Conservation (phyloP, 2,888 invertebrate species). For the Meganola albula region DNA sequence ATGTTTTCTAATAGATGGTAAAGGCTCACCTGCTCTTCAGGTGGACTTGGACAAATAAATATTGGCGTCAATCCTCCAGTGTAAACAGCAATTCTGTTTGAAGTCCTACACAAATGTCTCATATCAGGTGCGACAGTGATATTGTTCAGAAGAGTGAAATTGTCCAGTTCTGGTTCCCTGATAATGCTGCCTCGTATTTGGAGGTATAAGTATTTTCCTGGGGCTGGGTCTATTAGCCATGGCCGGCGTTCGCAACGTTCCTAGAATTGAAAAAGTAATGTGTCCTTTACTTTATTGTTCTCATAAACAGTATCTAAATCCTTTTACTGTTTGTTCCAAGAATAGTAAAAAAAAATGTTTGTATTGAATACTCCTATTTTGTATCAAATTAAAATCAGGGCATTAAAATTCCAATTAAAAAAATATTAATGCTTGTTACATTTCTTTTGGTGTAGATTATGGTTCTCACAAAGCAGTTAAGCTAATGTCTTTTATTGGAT, state of each 20-base stretch:
- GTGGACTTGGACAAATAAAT: slow-evolving; percentile 78
- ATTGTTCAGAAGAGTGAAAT: slow-evolving; percentile 74
- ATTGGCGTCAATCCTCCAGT: slow-evolving; percentile 81
- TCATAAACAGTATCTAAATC: too few species aligned
- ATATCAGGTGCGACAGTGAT: slow-evolving; percentile 77
- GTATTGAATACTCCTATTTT: too few species aligned
- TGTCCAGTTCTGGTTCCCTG: slow-evolving; percentile 66
- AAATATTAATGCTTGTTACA: too few species aligned
- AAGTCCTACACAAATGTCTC: slow-evolving; percentile 82
- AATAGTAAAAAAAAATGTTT: too few species aligned
- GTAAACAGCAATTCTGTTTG: slow-evolving; percentile 87
- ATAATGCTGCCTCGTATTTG: slow-evolving; percentile 83
- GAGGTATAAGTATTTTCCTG: slow-evolving; percentile 86
- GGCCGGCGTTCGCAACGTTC: slow-evolving; percentile 88
- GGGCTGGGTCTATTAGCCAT: slow-evolving; percentile 87
- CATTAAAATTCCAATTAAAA: too few species aligned
- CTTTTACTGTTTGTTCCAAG: too few species aligned
- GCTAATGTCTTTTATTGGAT: too few species aligned
- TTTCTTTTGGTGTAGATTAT: too few species aligned
- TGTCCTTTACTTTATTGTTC: too few species aligned
- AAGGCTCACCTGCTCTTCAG: slow-evolving; percentile 48
- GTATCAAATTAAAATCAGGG: too few species aligned
- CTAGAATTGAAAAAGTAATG: slow-evolving; percentile 59
- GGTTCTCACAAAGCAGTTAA: too few species aligned
- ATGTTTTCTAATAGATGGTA: too few species aligned